These are phyloP conservation scores for Festucalex cinctus DNA, from an alignment of 2,113 vertebrate species.

Conservation along the genomic window DNA sequence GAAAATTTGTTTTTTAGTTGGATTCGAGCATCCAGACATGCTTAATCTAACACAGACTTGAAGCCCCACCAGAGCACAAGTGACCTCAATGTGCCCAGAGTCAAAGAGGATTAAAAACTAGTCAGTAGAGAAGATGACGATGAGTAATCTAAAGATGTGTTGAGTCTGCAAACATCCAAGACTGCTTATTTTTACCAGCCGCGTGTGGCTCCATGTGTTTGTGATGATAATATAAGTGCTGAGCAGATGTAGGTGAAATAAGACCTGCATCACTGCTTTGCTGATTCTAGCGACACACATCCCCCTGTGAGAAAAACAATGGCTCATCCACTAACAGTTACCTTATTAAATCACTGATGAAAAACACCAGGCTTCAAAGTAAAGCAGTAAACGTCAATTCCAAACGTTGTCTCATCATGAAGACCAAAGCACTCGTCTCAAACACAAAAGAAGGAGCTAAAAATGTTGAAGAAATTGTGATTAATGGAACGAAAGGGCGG, in stretches of 20 bases:
- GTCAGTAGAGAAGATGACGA: conserved; percentile 36
- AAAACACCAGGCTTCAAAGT: not conserved
- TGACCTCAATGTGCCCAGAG: conserved; percentile 67
- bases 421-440: not conserved
- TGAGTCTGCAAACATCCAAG: conserved; percentile 33
- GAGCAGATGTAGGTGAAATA: conserved; percentile 19
- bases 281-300: not conserved
- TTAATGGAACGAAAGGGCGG: not conserved
- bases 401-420: not conserved
- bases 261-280: not conserved
- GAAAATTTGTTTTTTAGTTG: conserved; percentile 31
- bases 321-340: not conserved
- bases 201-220: conserved; percentile 29
- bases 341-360: not conserved
- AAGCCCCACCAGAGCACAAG: conserved; percentile 61
- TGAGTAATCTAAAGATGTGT: conserved; percentile 40
- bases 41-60: conserved; percentile 63
- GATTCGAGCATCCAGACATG: conserved; percentile 52
- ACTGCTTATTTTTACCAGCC: conserved; percentile 33
- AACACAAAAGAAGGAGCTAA: not conserved
- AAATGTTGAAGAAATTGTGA: not conserved
- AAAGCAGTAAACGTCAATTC: not conserved
- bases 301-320: not conserved
- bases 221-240: conserved; percentile 15
- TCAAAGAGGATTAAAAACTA: conserved; percentile 34